phyloP scores from a whole-genome alignment of 2,888 invertebrate genomes.

The Lasioglossum leucozonium region DNA sequence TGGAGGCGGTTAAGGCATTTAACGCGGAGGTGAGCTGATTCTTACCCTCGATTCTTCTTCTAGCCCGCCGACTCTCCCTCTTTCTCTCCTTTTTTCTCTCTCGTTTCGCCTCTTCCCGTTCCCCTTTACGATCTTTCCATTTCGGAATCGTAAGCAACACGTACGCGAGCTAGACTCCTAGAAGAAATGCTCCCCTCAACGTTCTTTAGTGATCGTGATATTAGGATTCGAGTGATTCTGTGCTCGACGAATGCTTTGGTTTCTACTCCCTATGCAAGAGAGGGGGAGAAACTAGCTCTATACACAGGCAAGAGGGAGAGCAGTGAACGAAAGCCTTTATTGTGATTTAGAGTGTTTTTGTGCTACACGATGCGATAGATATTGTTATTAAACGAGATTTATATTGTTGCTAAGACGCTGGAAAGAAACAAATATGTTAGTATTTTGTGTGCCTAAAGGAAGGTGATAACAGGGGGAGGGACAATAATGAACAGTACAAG shows the following conservation, averaged over 20 bases:
- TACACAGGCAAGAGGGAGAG: slow-evolving; percentile 41
- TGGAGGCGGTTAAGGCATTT: slow-evolving; percentile 94
- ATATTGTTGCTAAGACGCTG: background rate
- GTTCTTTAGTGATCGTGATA: slow-evolving; percentile 1
- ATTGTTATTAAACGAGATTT: slow-evolving; percentile 13
- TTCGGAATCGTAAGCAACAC: background rate
- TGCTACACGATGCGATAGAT: slow-evolving; percentile 7
- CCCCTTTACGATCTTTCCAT: slow-evolving; percentile 11
- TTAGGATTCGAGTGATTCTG: slow-evolving; percentile 31
- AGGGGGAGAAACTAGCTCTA: slow-evolving; percentile 26
- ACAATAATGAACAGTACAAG: background rate
- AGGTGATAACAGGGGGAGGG: background rate
- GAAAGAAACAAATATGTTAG: slow-evolving; percentile 7
- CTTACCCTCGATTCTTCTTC: slow-evolving; percentile 66
- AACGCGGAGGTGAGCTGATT: slow-evolving; percentile 91
- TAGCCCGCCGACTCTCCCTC: slow-evolving; percentile 73
- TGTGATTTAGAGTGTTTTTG: slow-evolving; percentile 41
- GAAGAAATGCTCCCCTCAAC: background rate
- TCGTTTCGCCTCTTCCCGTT: slow-evolving; percentile 32
- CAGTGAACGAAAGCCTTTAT: slow-evolving; percentile 37
- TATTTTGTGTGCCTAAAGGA: background rate
- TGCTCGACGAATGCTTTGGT: slow-evolving; percentile 39
- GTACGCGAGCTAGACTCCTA: background rate
- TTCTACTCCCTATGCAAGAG: slow-evolving; percentile 37
- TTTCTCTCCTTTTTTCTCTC: slow-evolving; percentile 27